Evolutionary conservation across 2,113 vertebrate genomes (phyloP).

Genomic region (Peromyscus californicus): DNA sequence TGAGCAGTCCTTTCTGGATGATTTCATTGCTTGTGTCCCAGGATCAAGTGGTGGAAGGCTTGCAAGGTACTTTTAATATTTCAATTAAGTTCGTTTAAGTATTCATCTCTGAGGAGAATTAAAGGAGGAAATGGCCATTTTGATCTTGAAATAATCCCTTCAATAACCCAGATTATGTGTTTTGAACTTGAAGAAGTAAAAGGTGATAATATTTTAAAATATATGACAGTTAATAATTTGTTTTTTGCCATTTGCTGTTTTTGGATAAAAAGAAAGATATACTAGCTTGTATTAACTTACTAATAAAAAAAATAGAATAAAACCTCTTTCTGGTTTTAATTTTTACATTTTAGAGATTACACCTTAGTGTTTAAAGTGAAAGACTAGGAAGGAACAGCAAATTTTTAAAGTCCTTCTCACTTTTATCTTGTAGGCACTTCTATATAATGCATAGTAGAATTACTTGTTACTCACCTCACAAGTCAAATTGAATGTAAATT

Average conservation of each 20-base stretch:
- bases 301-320: slow-evolving; percentile 1
- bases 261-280: slow-evolving; percentile 18
- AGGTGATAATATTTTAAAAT: slow-evolving; percentile 32
- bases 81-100: background rate
- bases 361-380: slow-evolving; percentile 36
- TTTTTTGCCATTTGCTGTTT: slow-evolving; percentile 28
- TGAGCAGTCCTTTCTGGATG: slow-evolving; percentile 98
- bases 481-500: background rate
- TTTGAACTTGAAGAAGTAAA: slow-evolving; percentile 47
- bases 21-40: slow-evolving; percentile 97
- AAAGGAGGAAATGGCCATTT: background rate
- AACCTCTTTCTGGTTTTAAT: slow-evolving; percentile 58
- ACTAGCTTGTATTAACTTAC: background rate
- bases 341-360: background rate
- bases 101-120: slow-evolving; percentile 29
- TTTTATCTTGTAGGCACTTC: background rate
- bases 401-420: background rate
- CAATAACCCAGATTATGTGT: slow-evolving; percentile 4
- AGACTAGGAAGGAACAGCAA: background rate
- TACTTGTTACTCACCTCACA: background rate
- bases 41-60: slow-evolving; percentile 98
- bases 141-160: background rate
- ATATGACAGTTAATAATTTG: slow-evolving; percentile 9
- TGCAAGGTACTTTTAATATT: slow-evolving; percentile 89
- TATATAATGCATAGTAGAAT: background rate